Base-by-base conservation (phyloP, 2,797 vertebrate species). In the Eptatretus atami region DNA sequence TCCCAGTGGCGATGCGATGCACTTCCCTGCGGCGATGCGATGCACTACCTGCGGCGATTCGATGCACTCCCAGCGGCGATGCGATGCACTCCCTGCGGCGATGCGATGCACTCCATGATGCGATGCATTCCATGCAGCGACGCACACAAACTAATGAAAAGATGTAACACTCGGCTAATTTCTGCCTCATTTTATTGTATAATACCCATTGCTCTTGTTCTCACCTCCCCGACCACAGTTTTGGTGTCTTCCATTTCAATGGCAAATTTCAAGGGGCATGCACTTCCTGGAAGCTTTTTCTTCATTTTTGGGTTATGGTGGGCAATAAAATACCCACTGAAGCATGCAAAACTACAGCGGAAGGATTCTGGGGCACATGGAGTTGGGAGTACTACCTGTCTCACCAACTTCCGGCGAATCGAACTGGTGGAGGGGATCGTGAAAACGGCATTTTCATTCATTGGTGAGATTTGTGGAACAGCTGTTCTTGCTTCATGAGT, bases 261-360 rank as follows among this genome's bases (percentile, higher is more conserved):
- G 80, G 88, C 80, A 52, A 85, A 76, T 74, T 94, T 96, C 71
- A 76, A 78, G 75, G 92, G 90, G 11, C 92, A 95, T 11, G 78
- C 80, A 1, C 73, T 95, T 9, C 83, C 88, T 15, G 92, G 92
- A 19, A 75, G 72, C 67, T 81, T 88, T 69, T 86, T 93, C 68
- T 68, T 86, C 54, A 66, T 85, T 1, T 73, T 75, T 6, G 82
- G 81, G 53, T 69, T 95, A 54, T 98, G 87, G 86, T 93, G 86
- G 86, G 75, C 80, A 1, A 76, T 72, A 64, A 93, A 85, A 67
- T 76, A 73, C 60, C 78, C 81, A 1, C 73, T 95, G 60, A 86
- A 81, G 69, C 76, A 86, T 1, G 53, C 76, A 68, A 83, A 76
- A 63, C 77, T 78, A 67, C 82, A 79, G 69, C 81, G 82, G 73